Conservation (phyloP, 2,113 vertebrate genomes). For the Toxotes jaculatrix region DNA sequence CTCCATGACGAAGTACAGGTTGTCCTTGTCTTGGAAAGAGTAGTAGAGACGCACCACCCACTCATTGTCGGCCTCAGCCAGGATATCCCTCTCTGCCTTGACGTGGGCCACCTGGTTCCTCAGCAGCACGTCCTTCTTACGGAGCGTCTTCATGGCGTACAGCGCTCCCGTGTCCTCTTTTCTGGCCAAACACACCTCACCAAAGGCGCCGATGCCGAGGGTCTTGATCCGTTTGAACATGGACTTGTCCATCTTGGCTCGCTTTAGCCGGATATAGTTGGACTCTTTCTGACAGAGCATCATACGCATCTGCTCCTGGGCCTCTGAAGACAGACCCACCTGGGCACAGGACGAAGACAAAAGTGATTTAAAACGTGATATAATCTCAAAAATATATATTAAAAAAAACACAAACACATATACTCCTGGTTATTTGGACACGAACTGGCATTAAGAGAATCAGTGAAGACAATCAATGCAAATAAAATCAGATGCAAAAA, state of each 20-base stretch:
- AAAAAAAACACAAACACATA: background rate
- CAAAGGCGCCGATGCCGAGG: constrained; percentile 96
- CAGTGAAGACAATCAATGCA: constrained; percentile 8
- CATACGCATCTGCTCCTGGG: constrained; percentile 99
- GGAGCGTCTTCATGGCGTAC: constrained; percentile 99
- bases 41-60: constrained; percentile 99
- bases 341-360: constrained; percentile 63
- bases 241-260: constrained; percentile 99
- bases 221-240: constrained; percentile 99
- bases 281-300: constrained; percentile 99
- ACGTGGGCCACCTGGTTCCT: constrained; percentile 99
- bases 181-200: constrained; percentile 95
- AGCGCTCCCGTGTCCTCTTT: constrained; percentile 97
- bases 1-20: constrained; percentile 99
- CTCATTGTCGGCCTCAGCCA: constrained; percentile 98
- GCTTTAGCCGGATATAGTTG: constrained; percentile 97
- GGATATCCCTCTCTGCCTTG: constrained; percentile 97
- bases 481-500: constrained; percentile 3
- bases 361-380: background rate
- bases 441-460: background rate
- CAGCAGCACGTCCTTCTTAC: constrained; percentile 97
- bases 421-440: constrained; percentile 10
- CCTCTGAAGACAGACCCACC: constrained; percentile 96
- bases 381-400: background rate
- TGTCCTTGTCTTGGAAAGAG: constrained; percentile 98